A percentile compares a stretch with the other conserved stretches of the same genome.
Evolutionary conservation across 2,113 vertebrate genomes (phyloP).

Genomic region (Cepphus grylle): DNA sequence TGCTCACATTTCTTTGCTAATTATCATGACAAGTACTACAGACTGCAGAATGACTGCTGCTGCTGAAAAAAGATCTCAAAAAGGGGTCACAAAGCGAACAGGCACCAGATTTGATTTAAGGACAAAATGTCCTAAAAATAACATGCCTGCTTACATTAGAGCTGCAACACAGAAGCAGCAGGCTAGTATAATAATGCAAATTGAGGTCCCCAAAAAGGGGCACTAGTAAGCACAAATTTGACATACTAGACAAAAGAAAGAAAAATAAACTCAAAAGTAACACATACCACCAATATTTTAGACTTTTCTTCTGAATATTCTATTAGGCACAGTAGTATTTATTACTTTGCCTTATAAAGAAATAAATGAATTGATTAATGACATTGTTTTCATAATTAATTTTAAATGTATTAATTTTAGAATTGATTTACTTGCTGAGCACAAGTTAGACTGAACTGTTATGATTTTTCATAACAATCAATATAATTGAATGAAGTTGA

Average conservation of each 20-base stretch:
- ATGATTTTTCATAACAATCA: neutral
- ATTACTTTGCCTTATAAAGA: neutral
- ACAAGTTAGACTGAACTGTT: neutral
- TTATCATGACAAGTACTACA: neutral
- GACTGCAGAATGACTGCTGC: neutral
- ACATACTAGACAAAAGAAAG: neutral
- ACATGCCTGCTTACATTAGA: neutral
- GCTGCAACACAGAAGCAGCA: neutral
- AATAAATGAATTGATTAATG: neutral
- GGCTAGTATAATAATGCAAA: neutral
- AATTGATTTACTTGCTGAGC: neutral
- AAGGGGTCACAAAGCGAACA: neutral
- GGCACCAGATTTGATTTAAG: neutral
- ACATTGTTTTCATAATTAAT: neutral
- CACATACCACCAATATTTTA: neutral
- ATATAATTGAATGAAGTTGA: neutral
- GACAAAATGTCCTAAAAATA: conserved; percentile 32
- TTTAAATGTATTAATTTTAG: neutral
- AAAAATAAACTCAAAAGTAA: neutral
- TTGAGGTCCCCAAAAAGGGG: neutral
- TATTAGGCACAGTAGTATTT: neutral
- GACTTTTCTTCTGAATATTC: neutral
- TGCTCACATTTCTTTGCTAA: neutral
- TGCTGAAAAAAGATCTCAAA: conserved; percentile 5
- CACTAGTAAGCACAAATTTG: neutral